Percentiles rank a stretch among this genome's conserved stretches.
Conservation (phyloP, 1,140 invertebrate genomes). For the Aphelinus certus region DNA sequence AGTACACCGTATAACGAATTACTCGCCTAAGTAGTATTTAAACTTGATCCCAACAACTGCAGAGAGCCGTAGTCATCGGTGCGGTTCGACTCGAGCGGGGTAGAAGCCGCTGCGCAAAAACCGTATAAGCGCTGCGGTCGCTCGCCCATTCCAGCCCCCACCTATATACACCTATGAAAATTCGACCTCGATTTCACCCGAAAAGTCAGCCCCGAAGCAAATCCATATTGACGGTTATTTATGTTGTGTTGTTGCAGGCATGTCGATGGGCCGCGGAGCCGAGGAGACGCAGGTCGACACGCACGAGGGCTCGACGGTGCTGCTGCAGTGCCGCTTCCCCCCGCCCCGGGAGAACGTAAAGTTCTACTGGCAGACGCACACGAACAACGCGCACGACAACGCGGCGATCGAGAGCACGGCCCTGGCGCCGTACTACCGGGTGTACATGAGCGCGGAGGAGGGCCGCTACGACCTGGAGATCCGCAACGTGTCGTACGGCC, state of each 20-base stretch:
- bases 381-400: constrained; percentile 61
- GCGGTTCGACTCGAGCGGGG: too few species aligned
- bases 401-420: constrained; percentile 58
- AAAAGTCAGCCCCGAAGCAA: too few species aligned
- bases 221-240: neutral
- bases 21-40: constrained; percentile 1
- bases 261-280: constrained; percentile 49
- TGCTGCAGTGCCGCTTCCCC: constrained; percentile 58
- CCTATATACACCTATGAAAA: too few species aligned
- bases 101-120: too few species aligned
- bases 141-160: too few species aligned
- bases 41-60: neutral
- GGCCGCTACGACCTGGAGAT: constrained; percentile 90
- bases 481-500: constrained; percentile 84
- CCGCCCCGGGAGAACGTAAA: constrained; percentile 56
- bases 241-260: constrained; percentile 49
- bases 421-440: constrained; percentile 59
- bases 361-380: constrained; percentile 62
- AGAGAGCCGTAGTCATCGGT: too few species aligned
- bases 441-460: constrained; percentile 70
- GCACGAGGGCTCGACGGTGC: constrained; percentile 62
- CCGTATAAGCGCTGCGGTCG: too few species aligned
- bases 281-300: constrained; percentile 63
- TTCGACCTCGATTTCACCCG: too few species aligned
- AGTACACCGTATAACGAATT: neutral